Evolutionary conservation across 2,797 vertebrate genomes (phyloP).

Genomic region (Sebastes glaucus): DNA sequence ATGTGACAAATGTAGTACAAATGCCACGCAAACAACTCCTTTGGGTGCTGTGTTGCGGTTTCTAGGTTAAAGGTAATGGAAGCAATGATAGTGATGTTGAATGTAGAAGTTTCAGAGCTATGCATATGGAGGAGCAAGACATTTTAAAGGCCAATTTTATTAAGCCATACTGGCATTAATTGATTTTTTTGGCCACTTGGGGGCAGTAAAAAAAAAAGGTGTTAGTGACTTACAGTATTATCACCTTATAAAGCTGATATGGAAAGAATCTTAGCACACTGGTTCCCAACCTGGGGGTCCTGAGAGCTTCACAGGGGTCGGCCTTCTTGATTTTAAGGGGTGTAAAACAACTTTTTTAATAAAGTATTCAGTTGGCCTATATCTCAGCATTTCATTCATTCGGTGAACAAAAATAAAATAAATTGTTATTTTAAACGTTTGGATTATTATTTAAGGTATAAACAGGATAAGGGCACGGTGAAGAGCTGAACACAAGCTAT

Average conservation of each 20-base stretch:
- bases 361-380: too few species aligned
- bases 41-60: background rate
- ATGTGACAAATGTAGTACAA: constrained; percentile 10
- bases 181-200: background rate
- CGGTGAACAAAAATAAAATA: accelerated
- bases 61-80: too few species aligned
- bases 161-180: background rate
- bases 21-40: background rate
- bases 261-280: background rate
- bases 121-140: background rate
- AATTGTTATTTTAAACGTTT: too few species aligned
- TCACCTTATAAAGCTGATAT: background rate
- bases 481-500: too few species aligned
- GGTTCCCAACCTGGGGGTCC: too few species aligned
- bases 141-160: background rate
- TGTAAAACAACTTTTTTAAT: too few species aligned
- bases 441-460: too few species aligned
- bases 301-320: too few species aligned
- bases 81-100: background rate
- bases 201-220: background rate
- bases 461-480: too few species aligned
- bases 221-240: background rate
- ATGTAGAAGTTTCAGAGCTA: background rate
- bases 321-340: too few species aligned
- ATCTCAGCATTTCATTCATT: too few species aligned